Evolutionary conservation across 37 sponge, comb jelly and placozoan genomes (phyloP).

Genomic region (Cladorhizidae sp.): DNA sequence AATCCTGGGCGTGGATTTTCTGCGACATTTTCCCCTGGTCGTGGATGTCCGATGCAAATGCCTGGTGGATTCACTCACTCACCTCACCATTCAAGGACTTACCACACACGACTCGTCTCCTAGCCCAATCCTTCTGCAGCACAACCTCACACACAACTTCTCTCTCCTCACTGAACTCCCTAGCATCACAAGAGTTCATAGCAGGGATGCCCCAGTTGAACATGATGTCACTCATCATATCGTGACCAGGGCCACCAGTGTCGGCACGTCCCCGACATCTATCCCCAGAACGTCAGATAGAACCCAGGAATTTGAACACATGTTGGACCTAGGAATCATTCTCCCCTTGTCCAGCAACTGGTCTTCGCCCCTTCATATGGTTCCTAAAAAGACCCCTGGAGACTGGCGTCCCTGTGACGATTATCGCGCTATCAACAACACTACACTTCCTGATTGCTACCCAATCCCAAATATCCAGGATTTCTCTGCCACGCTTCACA

Average conservation of each 20-base stretch:
- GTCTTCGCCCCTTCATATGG: slow-evolving; percentile 72
- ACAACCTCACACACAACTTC: slow-evolving; percentile 27
- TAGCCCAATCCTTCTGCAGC: slow-evolving; percentile 10
- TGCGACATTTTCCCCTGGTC: slow-evolving; percentile 43
- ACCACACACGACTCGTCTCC: slow-evolving; percentile 3
- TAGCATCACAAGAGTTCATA: slow-evolving; percentile 23
- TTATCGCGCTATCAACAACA: slow-evolving; percentile 69
- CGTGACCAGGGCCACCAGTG: slow-evolving; percentile 40
- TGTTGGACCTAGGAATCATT: slow-evolving; percentile 70
- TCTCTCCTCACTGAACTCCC: slow-evolving; percentile 43
- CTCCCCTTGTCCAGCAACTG: slow-evolving; percentile 69
- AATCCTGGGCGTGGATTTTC: slow-evolving; percentile 75
- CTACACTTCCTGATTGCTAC: slow-evolving; percentile 48
- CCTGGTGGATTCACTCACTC: slow-evolving; percentile 12
- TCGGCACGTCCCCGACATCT: slow-evolving; percentile 20
- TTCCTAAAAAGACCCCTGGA: slow-evolving; percentile 55
- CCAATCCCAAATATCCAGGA: slow-evolving; percentile 56
- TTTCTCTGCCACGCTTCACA: slow-evolving; percentile 37
- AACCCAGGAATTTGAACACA: slow-evolving; percentile 71
- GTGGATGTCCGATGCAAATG: slow-evolving; percentile 50
- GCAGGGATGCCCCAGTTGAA: slow-evolving; percentile 31
- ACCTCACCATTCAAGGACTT: slow-evolving; percentile 43
- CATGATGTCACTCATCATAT: slow-evolving; percentile 65
- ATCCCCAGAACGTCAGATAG: slow-evolving; percentile 29
- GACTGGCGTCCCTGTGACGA: slow-evolving; percentile 70